Conservation (phyloP, 2,113 vertebrate species). For the Psittacus erithacus region DNA sequence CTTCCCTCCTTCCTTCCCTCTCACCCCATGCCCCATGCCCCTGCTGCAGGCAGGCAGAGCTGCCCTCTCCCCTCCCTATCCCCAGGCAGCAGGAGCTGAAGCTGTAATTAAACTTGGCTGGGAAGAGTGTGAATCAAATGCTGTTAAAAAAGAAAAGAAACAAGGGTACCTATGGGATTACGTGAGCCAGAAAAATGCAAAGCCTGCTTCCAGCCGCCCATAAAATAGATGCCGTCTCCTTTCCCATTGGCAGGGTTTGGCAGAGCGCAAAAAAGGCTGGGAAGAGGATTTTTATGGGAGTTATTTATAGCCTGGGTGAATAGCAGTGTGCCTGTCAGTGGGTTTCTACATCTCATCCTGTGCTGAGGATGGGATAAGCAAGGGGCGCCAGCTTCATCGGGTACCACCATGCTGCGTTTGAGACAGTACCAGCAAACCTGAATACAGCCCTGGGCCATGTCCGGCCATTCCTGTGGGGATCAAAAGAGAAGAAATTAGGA, state of each 20-base stretch:
- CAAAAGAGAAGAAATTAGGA: not conserved
- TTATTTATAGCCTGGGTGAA: slow-evolving; percentile 42
- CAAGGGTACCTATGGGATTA: slow-evolving; percentile 46
- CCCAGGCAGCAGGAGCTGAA: not conserved
- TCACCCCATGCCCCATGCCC: rapidly evolving
- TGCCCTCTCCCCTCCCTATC: not conserved
- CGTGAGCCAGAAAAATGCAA: slow-evolving; percentile 17
- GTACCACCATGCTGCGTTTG: not conserved
- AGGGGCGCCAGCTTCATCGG: rapidly evolving
- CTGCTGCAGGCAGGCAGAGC: not conserved
- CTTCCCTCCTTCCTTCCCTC: not conserved
- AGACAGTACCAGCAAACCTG: not conserved
- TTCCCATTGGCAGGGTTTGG: slow-evolving; percentile 41
- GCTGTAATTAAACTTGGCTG: slow-evolving; percentile 50
- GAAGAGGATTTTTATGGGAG: slow-evolving; percentile 40
- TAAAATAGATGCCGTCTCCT: slow-evolving; percentile 54
- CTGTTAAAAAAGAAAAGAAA: slow-evolving; percentile 47
- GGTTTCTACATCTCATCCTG: not conserved
- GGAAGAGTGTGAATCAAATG: slow-evolving; percentile 51
- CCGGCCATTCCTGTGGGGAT: not conserved
- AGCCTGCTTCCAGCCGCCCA: slow-evolving; percentile 26
- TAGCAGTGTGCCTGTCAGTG: not conserved
- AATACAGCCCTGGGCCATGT: too few species aligned
- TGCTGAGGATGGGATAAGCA: not conserved
- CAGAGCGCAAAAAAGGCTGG: slow-evolving; percentile 23